A percentile compares a stretch with the other conserved stretches of the same genome.
Conservation (phyloP, 2,113 vertebrate genomes). For the Apus apus region DNA sequence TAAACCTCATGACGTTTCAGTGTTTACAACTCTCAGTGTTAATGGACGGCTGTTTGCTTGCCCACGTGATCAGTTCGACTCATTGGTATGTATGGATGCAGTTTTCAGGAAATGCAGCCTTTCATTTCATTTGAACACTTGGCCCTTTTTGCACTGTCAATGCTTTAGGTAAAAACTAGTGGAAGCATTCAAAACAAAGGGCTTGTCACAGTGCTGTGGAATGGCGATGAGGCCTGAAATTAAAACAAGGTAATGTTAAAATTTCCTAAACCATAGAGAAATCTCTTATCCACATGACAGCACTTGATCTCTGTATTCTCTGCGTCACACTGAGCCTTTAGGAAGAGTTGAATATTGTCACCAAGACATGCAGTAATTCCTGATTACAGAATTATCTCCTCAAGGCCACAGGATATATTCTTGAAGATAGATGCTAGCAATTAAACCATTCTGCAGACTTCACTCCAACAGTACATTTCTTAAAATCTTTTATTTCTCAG, state of each 20-base stretch:
- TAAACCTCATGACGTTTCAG: slow-evolving; percentile 92
- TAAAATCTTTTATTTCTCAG: background rate
- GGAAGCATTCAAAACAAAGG: background rate
- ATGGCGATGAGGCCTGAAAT: background rate
- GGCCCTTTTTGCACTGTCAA: background rate
- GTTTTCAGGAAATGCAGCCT: background rate
- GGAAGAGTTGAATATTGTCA: background rate
- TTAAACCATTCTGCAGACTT: background rate
- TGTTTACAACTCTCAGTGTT: slow-evolving; percentile 93
- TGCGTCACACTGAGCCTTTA: background rate
- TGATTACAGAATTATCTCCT: background rate
- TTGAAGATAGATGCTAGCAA: background rate
- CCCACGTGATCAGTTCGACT: slow-evolving; percentile 90
- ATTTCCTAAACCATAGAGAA: background rate
- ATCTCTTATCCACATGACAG: background rate
- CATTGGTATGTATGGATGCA: slow-evolving; percentile 84
- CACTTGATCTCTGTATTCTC: background rate
- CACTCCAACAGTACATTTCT: background rate
- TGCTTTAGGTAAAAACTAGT: background rate
- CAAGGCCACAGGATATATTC: background rate
- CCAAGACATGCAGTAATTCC: background rate
- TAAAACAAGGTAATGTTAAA: background rate
- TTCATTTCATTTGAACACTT: background rate
- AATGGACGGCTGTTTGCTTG: slow-evolving; percentile 95
- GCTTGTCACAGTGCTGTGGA: background rate